Evolutionary conservation across 2,797 vertebrate species (phyloP).

Genomic region (Silurus aristotelis): DNA sequence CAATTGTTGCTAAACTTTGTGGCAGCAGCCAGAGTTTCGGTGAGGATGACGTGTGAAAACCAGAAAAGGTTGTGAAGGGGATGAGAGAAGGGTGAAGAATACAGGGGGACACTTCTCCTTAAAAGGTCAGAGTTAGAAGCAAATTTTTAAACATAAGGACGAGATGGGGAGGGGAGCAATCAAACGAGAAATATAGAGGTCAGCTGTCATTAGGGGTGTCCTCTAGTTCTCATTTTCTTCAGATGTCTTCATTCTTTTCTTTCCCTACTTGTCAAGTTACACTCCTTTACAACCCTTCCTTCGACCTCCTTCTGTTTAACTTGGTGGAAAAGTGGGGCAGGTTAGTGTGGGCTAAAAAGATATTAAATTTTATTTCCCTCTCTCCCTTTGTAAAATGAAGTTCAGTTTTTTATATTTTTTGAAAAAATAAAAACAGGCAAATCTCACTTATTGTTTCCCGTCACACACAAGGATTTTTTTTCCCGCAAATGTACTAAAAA

Average conservation of each 20-base stretch:
- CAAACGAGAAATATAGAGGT: slow-evolving; percentile 50
- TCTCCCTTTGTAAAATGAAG: neutral
- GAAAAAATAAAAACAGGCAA: neutral
- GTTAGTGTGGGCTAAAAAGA: neutral
- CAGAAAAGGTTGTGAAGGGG: slow-evolving; percentile 27
- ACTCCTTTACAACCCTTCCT: slow-evolving; percentile 2
- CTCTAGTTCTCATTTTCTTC: slow-evolving; percentile 29
- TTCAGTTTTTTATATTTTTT: neutral
- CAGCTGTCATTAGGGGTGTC: neutral
- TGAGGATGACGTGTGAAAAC: slow-evolving; percentile 19
- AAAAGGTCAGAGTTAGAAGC: slow-evolving; percentile 45
- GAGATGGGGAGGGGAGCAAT: slow-evolving; percentile 48
- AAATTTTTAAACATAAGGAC: slow-evolving; percentile 41
- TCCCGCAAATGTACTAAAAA: neutral
- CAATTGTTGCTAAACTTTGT: slow-evolving; percentile 38
- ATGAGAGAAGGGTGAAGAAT: slow-evolving; percentile 40
- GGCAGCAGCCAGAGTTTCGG: slow-evolving; percentile 13
- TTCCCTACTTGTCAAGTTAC: slow-evolving; percentile 15
- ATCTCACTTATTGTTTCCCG: neutral
- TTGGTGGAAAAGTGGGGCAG: neutral
- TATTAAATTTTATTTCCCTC: neutral
- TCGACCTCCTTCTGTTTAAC: neutral
- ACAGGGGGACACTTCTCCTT: slow-evolving; percentile 37
- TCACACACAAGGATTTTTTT: neutral
- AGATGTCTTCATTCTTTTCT: slow-evolving; percentile 32